phyloP scores from a whole-genome alignment of 2,113 vertebrate species.

The Anser cygnoides region DNA sequence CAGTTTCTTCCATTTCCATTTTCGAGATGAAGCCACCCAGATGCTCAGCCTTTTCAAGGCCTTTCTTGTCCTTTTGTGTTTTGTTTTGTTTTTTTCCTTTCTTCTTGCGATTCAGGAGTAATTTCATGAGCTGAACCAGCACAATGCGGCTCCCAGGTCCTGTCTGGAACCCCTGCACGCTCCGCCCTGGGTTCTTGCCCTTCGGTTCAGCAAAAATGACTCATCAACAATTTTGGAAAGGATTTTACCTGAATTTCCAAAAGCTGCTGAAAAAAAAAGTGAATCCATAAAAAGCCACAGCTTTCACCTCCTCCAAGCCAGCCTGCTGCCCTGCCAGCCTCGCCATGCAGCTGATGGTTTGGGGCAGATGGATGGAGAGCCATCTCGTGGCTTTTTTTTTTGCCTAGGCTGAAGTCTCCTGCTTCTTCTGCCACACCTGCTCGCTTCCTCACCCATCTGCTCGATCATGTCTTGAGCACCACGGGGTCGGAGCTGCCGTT shows the following conservation, averaged over 20 bases:
- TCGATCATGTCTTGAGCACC: not conserved
- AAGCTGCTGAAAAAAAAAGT: not conserved
- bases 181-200: not conserved
- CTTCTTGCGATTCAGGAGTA: not conserved
- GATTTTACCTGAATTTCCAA: not conserved
- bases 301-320: not conserved
- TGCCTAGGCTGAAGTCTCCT: not conserved
- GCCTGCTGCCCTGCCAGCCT: not conserved
- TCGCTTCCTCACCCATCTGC: not conserved
- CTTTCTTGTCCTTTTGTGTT: not conserved
- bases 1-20: too few species aligned
- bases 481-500: not conserved
- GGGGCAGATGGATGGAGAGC: not conserved
- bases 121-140: not conserved
- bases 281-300: not conserved
- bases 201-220: not conserved
- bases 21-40: not conserved
- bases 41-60: not conserved
- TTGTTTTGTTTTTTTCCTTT: not conserved
- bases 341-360: not conserved
- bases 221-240: not conserved
- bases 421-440: not conserved
- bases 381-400: fast-evolving
- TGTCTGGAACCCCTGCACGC: too few species aligned
- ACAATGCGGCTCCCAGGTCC: not conserved